Evolutionary conservation across 1,140 invertebrate genomes (phyloP).

Genomic region (Cydia fagiglandana): DNA sequence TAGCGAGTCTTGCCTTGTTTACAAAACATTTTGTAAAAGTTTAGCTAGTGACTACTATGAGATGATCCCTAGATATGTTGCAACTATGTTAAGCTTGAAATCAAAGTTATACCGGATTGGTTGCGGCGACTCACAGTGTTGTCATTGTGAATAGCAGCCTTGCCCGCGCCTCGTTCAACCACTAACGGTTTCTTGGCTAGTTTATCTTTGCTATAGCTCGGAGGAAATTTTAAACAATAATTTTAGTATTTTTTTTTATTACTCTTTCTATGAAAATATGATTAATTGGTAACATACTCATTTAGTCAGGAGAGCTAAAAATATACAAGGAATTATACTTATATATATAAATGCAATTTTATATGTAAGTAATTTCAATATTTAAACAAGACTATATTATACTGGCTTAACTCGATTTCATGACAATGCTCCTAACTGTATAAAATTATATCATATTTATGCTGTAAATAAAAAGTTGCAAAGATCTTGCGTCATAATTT

Average conservation of each 20-base stretch:
- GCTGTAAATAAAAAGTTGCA: too few species aligned
- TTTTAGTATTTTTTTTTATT: slow-evolving; percentile 7
- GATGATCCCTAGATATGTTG: neutral
- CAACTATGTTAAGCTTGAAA: neutral
- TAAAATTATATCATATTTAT: too few species aligned
- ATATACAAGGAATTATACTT: too few species aligned
- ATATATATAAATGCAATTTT: too few species aligned
- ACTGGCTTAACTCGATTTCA: too few species aligned
- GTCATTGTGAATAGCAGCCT: neutral
- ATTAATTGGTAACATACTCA: too few species aligned
- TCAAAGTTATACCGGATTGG: neutral
- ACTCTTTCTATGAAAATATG: too few species aligned
- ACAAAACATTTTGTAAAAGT: neutral
- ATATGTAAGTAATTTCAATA: too few species aligned
- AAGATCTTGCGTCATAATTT: neutral
- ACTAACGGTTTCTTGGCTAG: slow-evolving; percentile 42
- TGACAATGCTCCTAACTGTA: too few species aligned
- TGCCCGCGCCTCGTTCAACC: slow-evolving; percentile 33
- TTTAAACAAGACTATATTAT: too few species aligned
- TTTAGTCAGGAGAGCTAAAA: too few species aligned
- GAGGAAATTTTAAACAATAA: slow-evolving; percentile 36
- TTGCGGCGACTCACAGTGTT: neutral
- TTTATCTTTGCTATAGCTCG: slow-evolving; percentile 48
- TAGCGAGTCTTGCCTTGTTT: slow-evolving; percentile 38
- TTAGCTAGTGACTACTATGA: neutral